Evolutionary conservation across 2,888 invertebrate species (phyloP), one percentile per base, ranked within the genome.

Genomic region (Tipula lateralis): DNA sequence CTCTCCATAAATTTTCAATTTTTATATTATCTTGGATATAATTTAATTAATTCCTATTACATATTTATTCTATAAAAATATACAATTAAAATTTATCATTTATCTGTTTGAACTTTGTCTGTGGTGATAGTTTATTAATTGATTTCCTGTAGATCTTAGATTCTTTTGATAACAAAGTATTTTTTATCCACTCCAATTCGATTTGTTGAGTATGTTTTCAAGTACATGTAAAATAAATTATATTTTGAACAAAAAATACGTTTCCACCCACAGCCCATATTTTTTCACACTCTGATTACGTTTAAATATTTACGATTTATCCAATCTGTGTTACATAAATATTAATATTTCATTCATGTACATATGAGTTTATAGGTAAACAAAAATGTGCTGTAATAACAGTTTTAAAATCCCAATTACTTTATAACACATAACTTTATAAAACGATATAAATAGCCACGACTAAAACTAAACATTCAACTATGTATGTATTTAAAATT

Each of bases 261-360:
- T 44, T n/a, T n/a, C 1, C 2, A 44, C 2, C n/a, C n/a, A 44
- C n/a, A n/a, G n/a, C 6, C 44, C 44, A 44, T 44, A 44, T 44
- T 66, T 39, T 66, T 66, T 66, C 66, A 66, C 66, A 66, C 66
- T 66, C 66, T 24, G 24, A 66, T 66, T 66, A 66, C 24, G 66
- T 66, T 66, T 24, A 66, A 66, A 66, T 66, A 66, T 66, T 66
- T 66, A 66, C 66, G 66, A 66, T 24, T 66, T 24, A 66, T 66
- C 24, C 24, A 24, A 66, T 66, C 24, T 66, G 66, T 19, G n/a
- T 44, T 44, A 66, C 66, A 9, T 24, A 66, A 1, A 24, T 66
- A 66, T 66, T 24, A 19, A 66, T 24, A 50, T 19, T 50, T 50
- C 6, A 50, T 50, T 50, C 19, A 50, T 19, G 6, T 50, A 19